Conservation (phyloP, 2,113 vertebrate genomes). For the Anhinga anhinga region DNA sequence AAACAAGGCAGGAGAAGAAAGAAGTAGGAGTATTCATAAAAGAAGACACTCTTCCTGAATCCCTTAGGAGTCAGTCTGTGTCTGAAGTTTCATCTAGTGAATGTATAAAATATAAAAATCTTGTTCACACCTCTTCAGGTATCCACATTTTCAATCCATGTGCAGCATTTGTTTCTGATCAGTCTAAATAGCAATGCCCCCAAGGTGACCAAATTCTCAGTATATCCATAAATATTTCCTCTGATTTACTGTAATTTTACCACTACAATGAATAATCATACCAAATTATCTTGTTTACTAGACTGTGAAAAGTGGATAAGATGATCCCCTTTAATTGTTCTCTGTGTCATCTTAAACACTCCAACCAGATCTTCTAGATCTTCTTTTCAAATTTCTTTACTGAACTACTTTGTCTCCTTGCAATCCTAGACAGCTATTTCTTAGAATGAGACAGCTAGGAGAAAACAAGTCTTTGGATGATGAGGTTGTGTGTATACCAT, state of each 20-base stretch:
- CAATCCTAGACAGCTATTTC: neutral
- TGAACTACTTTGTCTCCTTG: neutral
- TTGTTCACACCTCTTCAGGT: neutral
- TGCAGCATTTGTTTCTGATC: neutral
- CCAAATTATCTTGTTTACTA: neutral
- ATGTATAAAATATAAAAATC: neutral
- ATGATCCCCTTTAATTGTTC: neutral
- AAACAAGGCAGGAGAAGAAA: neutral
- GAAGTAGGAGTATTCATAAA: neutral
- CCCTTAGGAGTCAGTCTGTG: neutral
- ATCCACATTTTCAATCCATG: neutral
- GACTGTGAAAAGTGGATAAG: neutral
- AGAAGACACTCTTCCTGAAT: neutral
- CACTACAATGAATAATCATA: neutral
- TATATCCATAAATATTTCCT: neutral
- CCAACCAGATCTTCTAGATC: neutral
- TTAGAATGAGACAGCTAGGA: neutral
- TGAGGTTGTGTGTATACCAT: neutral
- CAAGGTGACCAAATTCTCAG: neutral
- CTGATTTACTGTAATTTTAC: conserved; percentile 13
- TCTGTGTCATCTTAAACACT: neutral
- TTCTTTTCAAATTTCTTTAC: neutral
- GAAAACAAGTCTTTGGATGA: neutral
- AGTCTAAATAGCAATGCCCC: neutral
- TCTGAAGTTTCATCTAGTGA: neutral